Evolutionary conservation across 2,888 invertebrate species (phyloP).

Genomic region (Hypena proboscidalis): DNA sequence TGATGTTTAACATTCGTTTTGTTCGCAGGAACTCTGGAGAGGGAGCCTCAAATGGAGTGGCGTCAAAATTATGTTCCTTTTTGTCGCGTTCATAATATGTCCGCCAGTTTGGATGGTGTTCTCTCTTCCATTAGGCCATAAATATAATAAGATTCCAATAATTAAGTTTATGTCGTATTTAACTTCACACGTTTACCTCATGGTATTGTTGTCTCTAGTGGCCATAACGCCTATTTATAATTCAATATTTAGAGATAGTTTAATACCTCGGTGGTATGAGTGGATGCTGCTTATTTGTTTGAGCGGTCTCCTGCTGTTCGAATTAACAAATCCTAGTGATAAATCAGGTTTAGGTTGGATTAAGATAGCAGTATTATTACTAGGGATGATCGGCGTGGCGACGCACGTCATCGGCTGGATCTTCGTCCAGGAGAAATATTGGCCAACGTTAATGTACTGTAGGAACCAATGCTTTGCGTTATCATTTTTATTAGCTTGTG

Average conservation of each 20-base stretch:
- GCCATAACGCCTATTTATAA: constrained; percentile 94
- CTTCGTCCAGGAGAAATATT: constrained; percentile 88
- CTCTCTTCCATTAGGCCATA: constrained; percentile 97
- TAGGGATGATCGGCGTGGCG: constrained; percentile 95
- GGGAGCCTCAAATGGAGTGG: constrained; percentile 98
- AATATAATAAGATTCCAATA: constrained; percentile 99
- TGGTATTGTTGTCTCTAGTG: constrained; percentile 95
- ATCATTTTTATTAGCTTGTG: constrained; percentile 97
- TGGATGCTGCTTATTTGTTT: constrained; percentile 98
- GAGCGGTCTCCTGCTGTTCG: constrained; percentile 96
- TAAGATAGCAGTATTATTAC: constrained; percentile 93
- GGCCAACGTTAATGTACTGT: constrained; percentile 96
- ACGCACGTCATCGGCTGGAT: constrained; percentile 94
- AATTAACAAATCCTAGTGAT: constrained; percentile 98
- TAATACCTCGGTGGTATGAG: constrained; percentile 98
- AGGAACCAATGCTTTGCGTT: constrained; percentile 98
- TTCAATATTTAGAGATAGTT: constrained; percentile 90
- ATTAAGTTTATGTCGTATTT: constrained; percentile 99
- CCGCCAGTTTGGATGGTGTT: constrained; percentile 98
- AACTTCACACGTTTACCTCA: constrained; percentile 98
- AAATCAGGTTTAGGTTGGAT: constrained; percentile 98
- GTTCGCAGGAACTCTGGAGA: constrained; percentile 96
- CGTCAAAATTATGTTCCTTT: constrained; percentile 96
- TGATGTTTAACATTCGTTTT: constrained; percentile 38
- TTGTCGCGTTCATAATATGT: constrained; percentile 96